A percentile compares a stretch with the other conserved stretches of the same genome.
These are phyloP conservation scores for Sciaenops ocellatus DNA, from an alignment of 2,797 vertebrate species.

Conservation along the genomic window DNA sequence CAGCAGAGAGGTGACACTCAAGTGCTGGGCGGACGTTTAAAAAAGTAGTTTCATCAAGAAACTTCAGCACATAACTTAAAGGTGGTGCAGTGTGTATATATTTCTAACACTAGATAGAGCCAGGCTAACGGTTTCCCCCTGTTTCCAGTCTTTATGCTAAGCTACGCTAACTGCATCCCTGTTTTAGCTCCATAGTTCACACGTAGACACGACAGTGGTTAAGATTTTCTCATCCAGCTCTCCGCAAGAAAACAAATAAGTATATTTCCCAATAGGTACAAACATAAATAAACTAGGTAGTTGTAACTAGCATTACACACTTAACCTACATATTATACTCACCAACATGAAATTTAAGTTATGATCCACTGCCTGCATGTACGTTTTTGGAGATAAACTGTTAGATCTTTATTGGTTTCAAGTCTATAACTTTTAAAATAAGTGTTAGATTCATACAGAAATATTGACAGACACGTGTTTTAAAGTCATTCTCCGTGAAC, in stretches of 20 bases:
- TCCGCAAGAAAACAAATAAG: background rate
- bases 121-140: accelerated
- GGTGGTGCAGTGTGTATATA: too few relatives aligned
- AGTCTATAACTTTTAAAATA: background rate
- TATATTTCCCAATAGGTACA: background rate
- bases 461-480: background rate
- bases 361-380: constrained; percentile 29
- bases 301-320: background rate
- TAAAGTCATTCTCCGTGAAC: background rate
- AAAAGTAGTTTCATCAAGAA: background rate
- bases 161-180: background rate
- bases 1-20: background rate
- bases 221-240: background rate
- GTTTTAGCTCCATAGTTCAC: background rate
- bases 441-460: background rate
- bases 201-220: background rate
- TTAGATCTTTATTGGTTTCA: background rate
- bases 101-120: background rate
- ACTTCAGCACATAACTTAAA: background rate
- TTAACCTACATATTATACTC: constrained; percentile 9
- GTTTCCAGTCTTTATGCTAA: constrained; percentile 6
- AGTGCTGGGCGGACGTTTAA: background rate
- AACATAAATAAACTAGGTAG: background rate
- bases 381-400: constrained; percentile 9
- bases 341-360: constrained; percentile 17